These are phyloP conservation scores for Trogon surrucura DNA, from an alignment of 2,113 vertebrate species.

Conservation along the genomic window DNA sequence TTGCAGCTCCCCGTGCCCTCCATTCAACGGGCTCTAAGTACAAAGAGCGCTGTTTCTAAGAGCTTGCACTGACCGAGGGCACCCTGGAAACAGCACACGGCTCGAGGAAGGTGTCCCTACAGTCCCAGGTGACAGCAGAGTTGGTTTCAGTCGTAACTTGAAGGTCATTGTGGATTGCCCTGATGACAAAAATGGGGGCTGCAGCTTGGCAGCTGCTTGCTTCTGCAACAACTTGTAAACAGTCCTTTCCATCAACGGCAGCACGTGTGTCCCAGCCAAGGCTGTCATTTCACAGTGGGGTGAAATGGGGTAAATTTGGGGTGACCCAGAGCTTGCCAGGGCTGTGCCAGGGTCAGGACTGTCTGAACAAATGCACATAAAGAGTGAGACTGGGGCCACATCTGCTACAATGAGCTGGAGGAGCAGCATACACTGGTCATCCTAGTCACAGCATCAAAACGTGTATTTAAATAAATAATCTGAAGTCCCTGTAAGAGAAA, in stretches of 20 bases:
- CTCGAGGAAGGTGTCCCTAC: too few relatives aligned
- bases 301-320: too few relatives aligned
- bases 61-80: rapidly evolving
- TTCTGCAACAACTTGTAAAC: not conserved
- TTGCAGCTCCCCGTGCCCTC: not conserved
- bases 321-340: not conserved
- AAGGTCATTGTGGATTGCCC: not conserved
- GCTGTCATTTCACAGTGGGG: not conserved
- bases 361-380: not conserved
- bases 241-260: rapidly evolving
- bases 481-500: not conserved
- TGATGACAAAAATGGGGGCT: not conserved
- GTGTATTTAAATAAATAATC: not conserved
- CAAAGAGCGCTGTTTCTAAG: not conserved
- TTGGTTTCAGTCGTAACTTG: not conserved
- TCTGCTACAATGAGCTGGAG: not conserved
- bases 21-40: not conserved
- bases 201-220: not conserved
- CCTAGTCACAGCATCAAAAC: not conserved
- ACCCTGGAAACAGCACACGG: not conserved
- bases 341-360: not conserved
- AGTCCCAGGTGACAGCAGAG: too few relatives aligned
- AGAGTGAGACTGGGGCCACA: not conserved
- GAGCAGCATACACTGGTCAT: not conserved
- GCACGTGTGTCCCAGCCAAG: not conserved